Percentiles rank a stretch among this genome's conserved stretches.
Conservation (phyloP, 2,797 vertebrate species). For the Enteromius paludinosus region DNA sequence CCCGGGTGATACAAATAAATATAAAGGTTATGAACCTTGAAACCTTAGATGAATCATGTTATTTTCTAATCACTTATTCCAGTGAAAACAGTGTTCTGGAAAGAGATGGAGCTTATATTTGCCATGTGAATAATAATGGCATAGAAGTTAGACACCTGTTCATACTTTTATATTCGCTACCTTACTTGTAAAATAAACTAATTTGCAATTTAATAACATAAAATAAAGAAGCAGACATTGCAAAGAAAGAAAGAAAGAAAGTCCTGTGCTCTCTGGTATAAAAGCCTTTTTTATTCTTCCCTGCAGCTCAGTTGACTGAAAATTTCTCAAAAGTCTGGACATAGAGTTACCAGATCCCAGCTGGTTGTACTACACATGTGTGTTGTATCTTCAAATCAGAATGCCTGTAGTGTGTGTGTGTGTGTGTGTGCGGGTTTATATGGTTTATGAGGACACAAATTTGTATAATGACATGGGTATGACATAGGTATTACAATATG, state of each 20-base stretch:
- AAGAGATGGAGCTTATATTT: conserved; percentile 32
- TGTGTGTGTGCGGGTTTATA: too few species aligned
- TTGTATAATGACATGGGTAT: too few species aligned
- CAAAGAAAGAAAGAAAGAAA: background rate
- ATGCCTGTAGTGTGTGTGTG: conserved; percentile 8
- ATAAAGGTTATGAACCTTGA: conserved; percentile 2
- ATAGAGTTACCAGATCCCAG: conserved; percentile 40
- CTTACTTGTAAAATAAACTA: background rate
- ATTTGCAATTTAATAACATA: background rate
- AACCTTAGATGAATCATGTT: conserved; percentile 32
- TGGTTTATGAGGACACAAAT: too few species aligned
- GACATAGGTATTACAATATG: too few species aligned
- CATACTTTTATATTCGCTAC: background rate
- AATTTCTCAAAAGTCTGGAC: conserved; percentile 17
- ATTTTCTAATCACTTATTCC: conserved; percentile 44
- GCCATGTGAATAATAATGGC: conserved; percentile 35
- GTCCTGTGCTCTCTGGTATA: background rate
- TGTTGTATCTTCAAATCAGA: conserved; percentile 39
- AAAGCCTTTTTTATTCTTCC: background rate
- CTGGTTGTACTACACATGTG: conserved; percentile 45
- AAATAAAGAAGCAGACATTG: background rate
- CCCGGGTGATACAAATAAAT: conserved; percentile 16
- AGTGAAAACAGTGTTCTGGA: conserved; percentile 40
- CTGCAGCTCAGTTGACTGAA: conserved; percentile 6
- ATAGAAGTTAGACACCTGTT: conserved; percentile 18